phyloP scores from a whole-genome alignment of 1,140 invertebrate genomes.

The Bombus confusus region DNA sequence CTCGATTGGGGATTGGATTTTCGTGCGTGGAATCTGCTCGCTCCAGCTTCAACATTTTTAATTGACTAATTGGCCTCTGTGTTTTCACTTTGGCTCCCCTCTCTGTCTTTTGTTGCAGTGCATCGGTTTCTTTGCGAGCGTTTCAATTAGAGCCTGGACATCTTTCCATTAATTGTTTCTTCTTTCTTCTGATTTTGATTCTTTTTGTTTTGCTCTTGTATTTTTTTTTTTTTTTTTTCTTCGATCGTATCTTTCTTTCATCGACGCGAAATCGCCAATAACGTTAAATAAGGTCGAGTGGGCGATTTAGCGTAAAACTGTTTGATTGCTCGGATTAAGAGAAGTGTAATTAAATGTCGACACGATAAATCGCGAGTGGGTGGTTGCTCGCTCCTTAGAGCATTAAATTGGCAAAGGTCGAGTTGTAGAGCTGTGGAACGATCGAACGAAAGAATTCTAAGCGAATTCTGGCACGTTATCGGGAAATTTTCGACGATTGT shows the following conservation, averaged over 20 bases:
- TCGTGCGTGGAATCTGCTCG: no score
- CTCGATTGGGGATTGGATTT: no score
- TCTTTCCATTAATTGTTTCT: no score
- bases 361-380: constrained; percentile 8
- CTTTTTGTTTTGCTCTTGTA: no score
- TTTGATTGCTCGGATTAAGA: not conserved
- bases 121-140: no score
- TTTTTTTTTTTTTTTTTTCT: no score
- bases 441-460: constrained; percentile 11
- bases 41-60: no score
- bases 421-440: not conserved
- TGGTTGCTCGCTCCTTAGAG: constrained; percentile 10
- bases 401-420: constrained; percentile 46
- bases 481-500: not conserved
- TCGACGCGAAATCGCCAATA: not conserved
- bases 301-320: not conserved
- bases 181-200: no score
- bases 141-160: no score
- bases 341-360: not conserved
- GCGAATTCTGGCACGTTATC: constrained; percentile 46
- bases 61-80: no score
- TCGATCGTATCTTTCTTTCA: not conserved
- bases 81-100: no score
- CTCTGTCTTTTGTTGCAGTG: no score
- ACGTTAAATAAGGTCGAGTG: not conserved